phyloP scores from a whole-genome alignment of 2,113 vertebrate species.

The Gnathonemus echidnorhynchus region DNA sequence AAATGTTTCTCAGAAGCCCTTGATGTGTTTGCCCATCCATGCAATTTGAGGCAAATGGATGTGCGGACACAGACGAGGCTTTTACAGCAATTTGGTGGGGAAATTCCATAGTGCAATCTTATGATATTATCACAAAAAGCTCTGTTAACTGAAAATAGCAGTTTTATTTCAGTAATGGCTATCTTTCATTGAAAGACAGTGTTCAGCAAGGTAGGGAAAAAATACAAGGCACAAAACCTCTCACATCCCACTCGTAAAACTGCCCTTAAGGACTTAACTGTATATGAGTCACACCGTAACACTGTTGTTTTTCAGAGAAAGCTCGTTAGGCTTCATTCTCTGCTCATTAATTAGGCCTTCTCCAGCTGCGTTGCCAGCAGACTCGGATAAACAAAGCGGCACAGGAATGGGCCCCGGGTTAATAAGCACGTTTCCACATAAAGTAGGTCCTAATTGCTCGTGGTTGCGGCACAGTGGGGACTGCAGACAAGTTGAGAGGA shows the following conservation, averaged over 20 bases:
- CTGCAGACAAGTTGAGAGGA: not conserved
- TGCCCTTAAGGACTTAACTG: conserved; percentile 2
- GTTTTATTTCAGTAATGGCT: not conserved
- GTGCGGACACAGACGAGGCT: not conserved
- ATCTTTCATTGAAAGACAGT: not conserved
- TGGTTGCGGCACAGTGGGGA: not conserved
- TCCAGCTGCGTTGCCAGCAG: conserved; percentile 12
- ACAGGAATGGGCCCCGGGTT: conserved; percentile 25
- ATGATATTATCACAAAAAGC: not conserved
- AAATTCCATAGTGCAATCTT: not conserved
- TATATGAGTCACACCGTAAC: not conserved
- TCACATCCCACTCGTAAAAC: not conserved
- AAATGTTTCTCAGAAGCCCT: not conserved
- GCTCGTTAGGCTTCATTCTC: conserved; percentile 2
- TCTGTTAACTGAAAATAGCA: not conserved
- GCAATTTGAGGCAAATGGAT: not conserved
- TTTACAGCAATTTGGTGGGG: not conserved
- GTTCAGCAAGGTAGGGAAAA: not conserved
- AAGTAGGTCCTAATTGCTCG: conserved; percentile 20
- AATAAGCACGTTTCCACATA: conserved; percentile 50
- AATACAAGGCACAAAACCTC: not conserved
- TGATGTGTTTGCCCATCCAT: not conserved
- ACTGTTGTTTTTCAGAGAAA: not conserved
- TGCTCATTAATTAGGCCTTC: conserved; percentile 39
- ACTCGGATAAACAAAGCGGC: conserved; percentile 9